phyloP scores from a whole-genome alignment of 2,113 vertebrate species.

The Hydrochoerus hydrochaeris region DNA sequence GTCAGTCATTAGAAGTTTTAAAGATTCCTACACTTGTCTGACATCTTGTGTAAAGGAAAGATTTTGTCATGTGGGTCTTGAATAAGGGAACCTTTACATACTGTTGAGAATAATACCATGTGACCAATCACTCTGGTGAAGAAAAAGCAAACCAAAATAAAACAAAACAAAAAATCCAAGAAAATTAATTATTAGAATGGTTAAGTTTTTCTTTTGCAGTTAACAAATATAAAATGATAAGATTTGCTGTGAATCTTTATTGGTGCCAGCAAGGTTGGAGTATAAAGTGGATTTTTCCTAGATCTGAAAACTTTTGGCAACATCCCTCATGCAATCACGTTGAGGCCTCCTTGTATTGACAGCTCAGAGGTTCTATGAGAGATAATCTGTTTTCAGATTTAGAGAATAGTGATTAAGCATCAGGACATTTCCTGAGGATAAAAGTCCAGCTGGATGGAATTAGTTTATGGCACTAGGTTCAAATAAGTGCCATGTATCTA shows the following conservation, averaged over 20 bases:
- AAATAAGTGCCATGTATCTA: neutral
- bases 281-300: conserved; percentile 5
- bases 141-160: neutral
- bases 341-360: conserved; percentile 33
- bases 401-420: conserved; percentile 43
- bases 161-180: neutral
- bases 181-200: neutral
- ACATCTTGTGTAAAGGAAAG: neutral
- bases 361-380: conserved; percentile 23
- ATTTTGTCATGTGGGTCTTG: neutral
- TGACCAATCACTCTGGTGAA: conserved; percentile 31
- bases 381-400: conserved; percentile 45
- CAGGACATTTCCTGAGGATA: conserved; percentile 54
- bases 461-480: conserved; percentile 47
- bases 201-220: neutral
- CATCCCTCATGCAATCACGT: neutral
- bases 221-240: neutral
- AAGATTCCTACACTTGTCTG: conserved; percentile 1
- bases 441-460: conserved; percentile 53
- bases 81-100: neutral
- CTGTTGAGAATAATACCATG: neutral
- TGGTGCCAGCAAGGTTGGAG: conserved; percentile 14
- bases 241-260: neutral
- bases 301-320: conserved; percentile 16
- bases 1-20: neutral